Percentiles rank a stretch among this genome's conserved stretches.
These are phyloP conservation scores for Lepisosteus osseus DNA, from an alignment of 2,113 vertebrate genomes.

Conservation along the genomic window DNA sequence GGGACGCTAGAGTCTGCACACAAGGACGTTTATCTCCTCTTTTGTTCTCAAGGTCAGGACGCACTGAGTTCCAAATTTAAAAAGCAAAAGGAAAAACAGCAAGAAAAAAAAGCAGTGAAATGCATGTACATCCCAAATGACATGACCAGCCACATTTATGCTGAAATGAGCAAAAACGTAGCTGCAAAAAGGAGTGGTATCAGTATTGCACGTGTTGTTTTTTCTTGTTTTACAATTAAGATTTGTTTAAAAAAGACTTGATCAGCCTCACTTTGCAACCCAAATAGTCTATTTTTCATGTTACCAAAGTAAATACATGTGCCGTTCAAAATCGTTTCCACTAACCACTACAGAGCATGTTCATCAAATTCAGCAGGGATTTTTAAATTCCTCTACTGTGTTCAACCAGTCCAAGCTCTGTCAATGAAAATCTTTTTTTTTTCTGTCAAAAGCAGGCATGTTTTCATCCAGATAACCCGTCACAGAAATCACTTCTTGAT, in stretches of 20 bases:
- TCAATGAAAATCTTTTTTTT: neutral
- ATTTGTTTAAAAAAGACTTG: too few relatives aligned
- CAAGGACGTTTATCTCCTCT: conserved; percentile 61
- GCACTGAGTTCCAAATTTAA: conserved; percentile 33
- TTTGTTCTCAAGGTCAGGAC: conserved; percentile 65
- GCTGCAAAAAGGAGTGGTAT: neutral
- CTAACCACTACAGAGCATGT: neutral
- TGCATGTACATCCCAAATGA: conserved; percentile 2
- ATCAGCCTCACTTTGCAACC: too few relatives aligned
- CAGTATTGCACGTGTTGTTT: neutral
- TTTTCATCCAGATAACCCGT: neutral
- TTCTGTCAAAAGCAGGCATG: neutral
- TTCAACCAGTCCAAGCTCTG: neutral
- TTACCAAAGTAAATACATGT: neutral
- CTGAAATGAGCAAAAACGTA: too few relatives aligned
- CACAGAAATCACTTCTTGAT: neutral
- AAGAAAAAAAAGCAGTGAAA: neutral
- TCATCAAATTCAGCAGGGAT: neutral
- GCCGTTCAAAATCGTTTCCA: neutral
- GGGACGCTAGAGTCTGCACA: conserved; percentile 58
- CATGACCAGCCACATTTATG: neutral
- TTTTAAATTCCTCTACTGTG: neutral
- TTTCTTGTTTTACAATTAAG: neutral
- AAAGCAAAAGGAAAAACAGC: conserved; percentile 37
- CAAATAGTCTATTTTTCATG: too few relatives aligned